Evolutionary conservation across 2,888 invertebrate genomes (phyloP), one percentile per base, ranked within the genome.

Genomic region (Pseudoips prasinana): DNA sequence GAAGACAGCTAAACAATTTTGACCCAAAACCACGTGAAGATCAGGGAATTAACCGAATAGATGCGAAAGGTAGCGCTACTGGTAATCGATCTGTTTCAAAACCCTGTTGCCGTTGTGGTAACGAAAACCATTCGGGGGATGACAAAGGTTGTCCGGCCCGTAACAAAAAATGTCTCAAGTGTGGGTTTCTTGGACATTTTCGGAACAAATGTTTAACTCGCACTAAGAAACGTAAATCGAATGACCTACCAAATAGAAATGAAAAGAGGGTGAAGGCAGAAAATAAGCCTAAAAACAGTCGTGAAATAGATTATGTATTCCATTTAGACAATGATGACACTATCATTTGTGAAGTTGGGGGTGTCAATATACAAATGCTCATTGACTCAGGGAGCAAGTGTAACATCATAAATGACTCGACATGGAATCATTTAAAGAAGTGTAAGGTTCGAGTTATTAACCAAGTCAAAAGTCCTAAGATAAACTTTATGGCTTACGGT

Each of bases 241-340:
- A 18, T 6, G 4, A 18, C 3, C 6, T 3, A 18, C 3, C 4
- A 18, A 5, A 18, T 5, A 5, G 6, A 18, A 18, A 6, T 6
- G 18, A 6, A 18, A 18, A 18, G 18, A 18, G n/a, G 6, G 18
- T 18, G 18, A 18, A 18, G 18, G 6, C 18, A 6, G 4, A 18
- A 18, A 18, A 18, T 5, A 6, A 18, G n/a, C n/a, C n/a, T 18
- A 5, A 18, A 18, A 18, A 6, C 3, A 18, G 3, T 18, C 18
- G 6, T 18, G 6, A 18, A 18, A 18, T 18, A 5, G 18, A 18
- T 18, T 18, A 18, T 18, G 18, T 18, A 5, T 18, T 18, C 29
- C 20, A 36, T 27, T 27, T 23, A 9, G 25, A 40, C 33, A 24
- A 11, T 44, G 50, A 46, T 36, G 18, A 18, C n/a, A n/a, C n/a